Evolutionary conservation across 1,140 invertebrate genomes (phyloP).

Genomic region (Coboldia fuscipes): DNA sequence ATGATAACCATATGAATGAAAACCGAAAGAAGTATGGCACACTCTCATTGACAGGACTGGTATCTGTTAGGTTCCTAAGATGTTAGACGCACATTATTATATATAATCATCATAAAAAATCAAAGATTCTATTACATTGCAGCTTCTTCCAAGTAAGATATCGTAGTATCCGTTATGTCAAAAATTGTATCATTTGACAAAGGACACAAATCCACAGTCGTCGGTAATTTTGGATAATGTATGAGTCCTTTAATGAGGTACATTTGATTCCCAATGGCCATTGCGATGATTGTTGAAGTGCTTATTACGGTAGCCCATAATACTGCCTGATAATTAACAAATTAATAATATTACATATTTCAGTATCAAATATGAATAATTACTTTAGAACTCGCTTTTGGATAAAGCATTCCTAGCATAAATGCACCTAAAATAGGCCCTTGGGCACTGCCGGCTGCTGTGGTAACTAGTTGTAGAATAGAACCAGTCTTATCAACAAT

Average conservation of each 20-base stretch:
- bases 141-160: too few species aligned
- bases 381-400: conserved; percentile 36
- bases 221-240: too few species aligned
- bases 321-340: conserved; percentile 33
- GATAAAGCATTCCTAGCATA: conserved; percentile 48
- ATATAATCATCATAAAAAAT: conserved; percentile 26
- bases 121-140: too few species aligned
- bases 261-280: conserved; percentile 50
- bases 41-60: conserved; percentile 5
- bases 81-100: conserved; percentile 13
- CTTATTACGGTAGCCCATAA: conserved; percentile 38
- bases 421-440: conserved; percentile 52
- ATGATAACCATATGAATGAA: conserved; percentile 39
- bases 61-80: conserved; percentile 5
- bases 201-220: too few species aligned
- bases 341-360: neutral
- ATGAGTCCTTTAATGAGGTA: conserved; percentile 35
- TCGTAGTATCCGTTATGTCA: too few species aligned
- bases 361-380: conserved; percentile 6
- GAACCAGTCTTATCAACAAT: conserved; percentile 37
- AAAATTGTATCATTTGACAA: too few species aligned
- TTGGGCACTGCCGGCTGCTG: conserved; percentile 33
- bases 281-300: conserved; percentile 43
- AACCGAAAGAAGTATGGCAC: conserved; percentile 21
- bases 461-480: conserved; percentile 34